Base-by-base conservation (phyloP, 2,888 invertebrate species). In the Phasia obesa region DNA sequence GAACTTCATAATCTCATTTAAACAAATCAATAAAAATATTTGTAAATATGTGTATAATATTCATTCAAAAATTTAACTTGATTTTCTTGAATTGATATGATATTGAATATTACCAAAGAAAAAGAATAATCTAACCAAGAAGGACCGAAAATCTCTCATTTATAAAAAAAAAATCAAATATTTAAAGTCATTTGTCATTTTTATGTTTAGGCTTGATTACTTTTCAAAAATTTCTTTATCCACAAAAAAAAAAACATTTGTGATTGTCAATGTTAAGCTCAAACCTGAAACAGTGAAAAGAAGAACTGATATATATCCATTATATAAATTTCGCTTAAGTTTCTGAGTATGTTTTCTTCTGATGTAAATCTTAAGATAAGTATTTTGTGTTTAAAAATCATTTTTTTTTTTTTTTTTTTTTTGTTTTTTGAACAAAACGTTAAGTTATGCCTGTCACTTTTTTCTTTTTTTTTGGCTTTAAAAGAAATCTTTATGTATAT, bases 101-200 rank as follows among this genome's bases (percentile, higher is more conserved):
- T 60, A 55, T 53, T 60, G 25, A 67, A 59, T n/a, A 59, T 23
- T n/a, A n/a, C 17, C 11, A 71, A 49, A 51, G 59, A n/a, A 23
- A 27, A 42, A 13, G 44, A 55, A 23, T 17, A 35, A 47, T 9
- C 23, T 25, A 42, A 65, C 13, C 31, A 44, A 47, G 11, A 31
- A n/a, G n/a, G 7, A 3, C 13, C 6, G 9, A 31, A 31, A 7
- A 6, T 2, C 21, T 55, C 17, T 69, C 38, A 25, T 25, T 53
- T 55, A 62, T 31, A 60, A 25, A 62, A 27, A 53, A 35, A 47
- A 27, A 57, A 49, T 59, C 57, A 69, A 60, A 62, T 67, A 13
- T 55, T 62, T 62, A 74, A 82, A 82, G 70, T 70, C 82, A 82
- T 82, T 82, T 82, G 82, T 82, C 78, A 82, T 78, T 70, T 62